These are phyloP conservation scores for Macrophya alboannulata DNA, from an alignment of 2,888 invertebrate species.

Conservation along the genomic window DNA sequence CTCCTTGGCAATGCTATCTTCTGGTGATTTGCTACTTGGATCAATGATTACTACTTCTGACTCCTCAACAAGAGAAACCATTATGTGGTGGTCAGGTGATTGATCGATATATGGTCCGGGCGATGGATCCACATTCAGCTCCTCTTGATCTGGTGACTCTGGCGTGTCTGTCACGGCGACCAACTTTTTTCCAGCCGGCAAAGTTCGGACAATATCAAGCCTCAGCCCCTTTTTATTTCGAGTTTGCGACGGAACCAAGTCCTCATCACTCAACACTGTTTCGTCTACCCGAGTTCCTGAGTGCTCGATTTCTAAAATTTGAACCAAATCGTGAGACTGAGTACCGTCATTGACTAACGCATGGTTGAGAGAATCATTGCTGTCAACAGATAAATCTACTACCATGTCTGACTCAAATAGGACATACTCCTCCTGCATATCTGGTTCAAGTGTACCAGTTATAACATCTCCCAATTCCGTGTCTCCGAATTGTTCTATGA, in stretches of 20 bases:
- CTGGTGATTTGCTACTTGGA: constrained; percentile 83
- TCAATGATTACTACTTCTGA: constrained; percentile 86
- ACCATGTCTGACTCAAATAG: constrained; percentile 85
- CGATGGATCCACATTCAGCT: constrained; percentile 79
- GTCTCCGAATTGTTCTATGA: constrained; percentile 82
- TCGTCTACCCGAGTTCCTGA: constrained; percentile 70
- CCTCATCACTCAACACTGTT: constrained; percentile 72
- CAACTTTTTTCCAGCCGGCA: constrained; percentile 77
- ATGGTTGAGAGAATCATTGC: constrained; percentile 81
- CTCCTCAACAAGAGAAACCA: constrained; percentile 79
- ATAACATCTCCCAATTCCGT: constrained; percentile 83
- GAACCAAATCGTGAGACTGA: constrained; percentile 76
- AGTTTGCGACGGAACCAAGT: constrained; percentile 69
- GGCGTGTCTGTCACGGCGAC: constrained; percentile 80
- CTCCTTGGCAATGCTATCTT: constrained; percentile 83
- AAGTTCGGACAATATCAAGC: constrained; percentile 76
- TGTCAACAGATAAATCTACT: constrained; percentile 82
- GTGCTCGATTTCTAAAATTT: constrained; percentile 77
- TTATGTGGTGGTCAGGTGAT: constrained; percentile 79
- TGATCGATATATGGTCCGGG: constrained; percentile 78
- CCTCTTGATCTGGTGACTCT: constrained; percentile 82
- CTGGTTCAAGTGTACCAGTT: constrained; percentile 84
- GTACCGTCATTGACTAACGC: constrained; percentile 77
- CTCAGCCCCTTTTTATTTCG: constrained; percentile 74
- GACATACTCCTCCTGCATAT: constrained; percentile 84